Conservation (phyloP, 2,888 invertebrate species). For the Ochlodes sylvanus region DNA sequence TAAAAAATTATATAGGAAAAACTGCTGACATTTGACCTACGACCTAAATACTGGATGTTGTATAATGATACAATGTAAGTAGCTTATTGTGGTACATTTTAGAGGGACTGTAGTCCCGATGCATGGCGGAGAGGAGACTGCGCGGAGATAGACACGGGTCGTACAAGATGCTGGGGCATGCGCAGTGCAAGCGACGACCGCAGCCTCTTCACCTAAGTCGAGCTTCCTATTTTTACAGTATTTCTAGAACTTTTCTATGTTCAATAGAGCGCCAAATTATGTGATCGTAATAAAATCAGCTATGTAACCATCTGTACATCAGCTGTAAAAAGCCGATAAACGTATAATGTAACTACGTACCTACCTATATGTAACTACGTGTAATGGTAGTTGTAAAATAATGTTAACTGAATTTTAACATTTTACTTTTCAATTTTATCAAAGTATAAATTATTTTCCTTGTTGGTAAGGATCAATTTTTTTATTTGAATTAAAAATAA, state of each 20-base stretch:
- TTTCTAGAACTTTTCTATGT: neutral
- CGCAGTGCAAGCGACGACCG: conserved; percentile 43
- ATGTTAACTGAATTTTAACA: too few relatives aligned
- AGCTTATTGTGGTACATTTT: conserved; percentile 21
- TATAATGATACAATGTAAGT: conserved; percentile 8
- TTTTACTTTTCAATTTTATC: too few relatives aligned
- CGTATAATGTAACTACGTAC: too few relatives aligned
- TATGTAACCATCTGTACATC: neutral
- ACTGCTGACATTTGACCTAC: neutral
- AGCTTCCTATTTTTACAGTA: neutral
- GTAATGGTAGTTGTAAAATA: too few relatives aligned
- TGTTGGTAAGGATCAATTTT: too few relatives aligned
- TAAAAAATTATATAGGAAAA: neutral
- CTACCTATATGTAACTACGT: too few relatives aligned
- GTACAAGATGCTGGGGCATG: conserved; percentile 72
- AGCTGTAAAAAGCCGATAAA: too few relatives aligned
- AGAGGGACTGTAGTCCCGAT: conserved; percentile 15
- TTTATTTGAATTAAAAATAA: too few relatives aligned
- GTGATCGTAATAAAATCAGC: too few relatives aligned
- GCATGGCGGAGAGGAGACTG: conserved; percentile 40
- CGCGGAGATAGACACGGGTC: conserved; percentile 45
- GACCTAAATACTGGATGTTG: conserved; percentile 20
- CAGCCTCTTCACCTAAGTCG: neutral
- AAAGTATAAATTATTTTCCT: too few relatives aligned
- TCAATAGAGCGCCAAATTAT: too few relatives aligned